Percentiles rank a stretch among this genome's conserved stretches.
phyloP scores from a whole-genome alignment of 2,113 vertebrate genomes.

The Pontoporia blainvillei region DNA sequence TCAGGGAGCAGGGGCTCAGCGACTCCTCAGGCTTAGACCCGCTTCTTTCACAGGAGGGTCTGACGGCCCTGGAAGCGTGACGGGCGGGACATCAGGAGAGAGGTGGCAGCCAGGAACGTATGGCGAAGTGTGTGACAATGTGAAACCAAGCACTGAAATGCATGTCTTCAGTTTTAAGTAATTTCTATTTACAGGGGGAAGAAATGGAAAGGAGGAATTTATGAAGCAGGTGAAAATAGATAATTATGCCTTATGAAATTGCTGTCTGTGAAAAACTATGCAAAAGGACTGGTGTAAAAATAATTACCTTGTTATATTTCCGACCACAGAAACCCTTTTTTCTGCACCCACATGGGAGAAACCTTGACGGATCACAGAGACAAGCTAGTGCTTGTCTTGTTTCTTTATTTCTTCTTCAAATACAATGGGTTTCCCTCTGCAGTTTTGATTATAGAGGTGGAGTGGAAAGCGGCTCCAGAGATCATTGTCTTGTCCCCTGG shows the following conservation, averaged over 20 bases:
- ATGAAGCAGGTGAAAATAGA: constrained; percentile 70
- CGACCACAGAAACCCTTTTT: constrained; percentile 54
- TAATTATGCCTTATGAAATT: constrained; percentile 74
- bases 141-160: neutral
- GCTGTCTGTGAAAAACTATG: constrained; percentile 59
- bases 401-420: constrained; percentile 40
- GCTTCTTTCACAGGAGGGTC: neutral
- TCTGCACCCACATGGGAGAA: constrained; percentile 41
- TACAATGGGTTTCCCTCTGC: neutral
- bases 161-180: constrained; percentile 39
- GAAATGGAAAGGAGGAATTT: constrained; percentile 65
- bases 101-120: neutral
- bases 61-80: rapidly evolving
- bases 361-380: constrained; percentile 49
- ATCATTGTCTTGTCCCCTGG: neutral
- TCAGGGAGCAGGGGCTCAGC: neutral
- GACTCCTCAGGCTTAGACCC: neutral
- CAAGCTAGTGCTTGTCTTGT: constrained; percentile 33
- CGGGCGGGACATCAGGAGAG: neutral
- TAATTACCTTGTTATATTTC: constrained; percentile 69
- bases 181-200: constrained; percentile 57
- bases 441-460: neutral
- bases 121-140: rapidly evolving
- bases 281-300: constrained; percentile 66
- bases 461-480: neutral